A percentile compares a stretch with the other conserved stretches of the same genome.
Evolutionary conservation across 1,140 invertebrate genomes (phyloP).

Genomic region (Coelopa frigida): DNA sequence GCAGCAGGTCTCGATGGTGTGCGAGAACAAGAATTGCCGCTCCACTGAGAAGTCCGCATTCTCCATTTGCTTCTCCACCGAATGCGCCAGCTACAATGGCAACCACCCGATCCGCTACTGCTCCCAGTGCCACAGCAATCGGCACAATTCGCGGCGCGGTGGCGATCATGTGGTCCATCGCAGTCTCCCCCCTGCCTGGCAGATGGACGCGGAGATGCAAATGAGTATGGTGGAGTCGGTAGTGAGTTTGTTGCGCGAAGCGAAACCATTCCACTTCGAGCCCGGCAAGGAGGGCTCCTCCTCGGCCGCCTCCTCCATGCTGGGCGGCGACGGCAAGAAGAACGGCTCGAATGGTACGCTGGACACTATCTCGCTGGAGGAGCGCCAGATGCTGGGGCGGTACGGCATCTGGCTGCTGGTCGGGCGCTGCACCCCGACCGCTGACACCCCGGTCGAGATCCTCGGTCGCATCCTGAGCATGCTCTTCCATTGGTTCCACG

Average conservation of each 20-base stretch:
- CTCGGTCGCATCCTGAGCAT: constrained; percentile 88
- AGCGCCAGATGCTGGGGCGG: constrained; percentile 80
- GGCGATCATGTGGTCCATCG: constrained; percentile 86
- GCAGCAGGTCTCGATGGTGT: constrained; percentile 88
- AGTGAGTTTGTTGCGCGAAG: constrained; percentile 76
- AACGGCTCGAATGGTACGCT: constrained; percentile 23
- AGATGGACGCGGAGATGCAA: constrained; percentile 83
- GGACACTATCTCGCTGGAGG: constrained; percentile 62
- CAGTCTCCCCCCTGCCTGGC: constrained; percentile 76
- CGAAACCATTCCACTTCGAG: constrained; percentile 64
- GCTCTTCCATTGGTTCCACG: constrained; percentile 99
- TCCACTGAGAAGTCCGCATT: constrained; percentile 88
- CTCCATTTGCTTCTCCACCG: constrained; percentile 92
- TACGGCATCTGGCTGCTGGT: constrained; percentile 97
- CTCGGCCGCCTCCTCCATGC: constrained; percentile 10
- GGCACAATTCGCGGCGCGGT: constrained; percentile 77
- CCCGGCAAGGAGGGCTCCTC: constrained; percentile 42
- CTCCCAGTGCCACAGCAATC: constrained; percentile 78
- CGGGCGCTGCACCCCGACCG: constrained; percentile 81
- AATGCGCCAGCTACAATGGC: constrained; percentile 93
- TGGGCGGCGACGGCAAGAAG: constrained; percentile 36
- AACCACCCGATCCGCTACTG: constrained; percentile 94
- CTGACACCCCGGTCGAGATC: constrained; percentile 78
- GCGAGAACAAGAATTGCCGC: constrained; percentile 97
- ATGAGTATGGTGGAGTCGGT: constrained; percentile 95